Evolutionary conservation across 2,797 vertebrate species (phyloP), one percentile per base, ranked within the genome.

Genomic region (Parauchenoglanis ngamensis): DNA sequence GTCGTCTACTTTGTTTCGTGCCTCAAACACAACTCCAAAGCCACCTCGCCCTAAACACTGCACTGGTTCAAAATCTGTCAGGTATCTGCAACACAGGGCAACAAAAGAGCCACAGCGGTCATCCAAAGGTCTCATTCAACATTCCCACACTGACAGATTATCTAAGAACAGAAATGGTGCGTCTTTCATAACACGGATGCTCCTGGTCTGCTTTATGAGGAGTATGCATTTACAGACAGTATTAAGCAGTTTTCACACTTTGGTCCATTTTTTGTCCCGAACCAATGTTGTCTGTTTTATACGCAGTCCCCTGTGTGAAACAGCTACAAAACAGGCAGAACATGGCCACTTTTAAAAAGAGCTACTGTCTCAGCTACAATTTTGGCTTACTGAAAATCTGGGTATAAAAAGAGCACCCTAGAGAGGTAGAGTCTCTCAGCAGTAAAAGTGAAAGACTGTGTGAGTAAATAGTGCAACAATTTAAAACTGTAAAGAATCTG

Each of bases 21-120:
- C 98, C 95, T 99, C 98, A 94, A 99, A 99, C 87, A 99, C 98
- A 0, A 99, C 98, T 4, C 98, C 98, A 86, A 99, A 99, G 15
- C 98, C 98, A 40, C 98, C 98, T 2, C 97, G 97, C 44, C 98
- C 98, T 67, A 99, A 95, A 92, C 98, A 99, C 92, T 99, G 98
- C 92, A 99, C 96, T 0, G 98, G 98, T 90, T 99, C 98, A 92
- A 99, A 99, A 93, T 99, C 98, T 49, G 98, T 99, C 92, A 99
- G 95, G 35, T 99, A 99, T 87, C 98, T 99, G 92, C 8, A 44
- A 89, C 3, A 82, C 61, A 77, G 44, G 80, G n/a, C 68, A 67
- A 82, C 28, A 87, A 12, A 63, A 35, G 21, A 57, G 63, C 11
- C 85, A 68, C 46, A 19, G 46, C 57, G 57, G 54, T 84, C 86